phyloP scores from a whole-genome alignment of 2,113 vertebrate genomes.

The Nannobrachium achirus region DNA sequence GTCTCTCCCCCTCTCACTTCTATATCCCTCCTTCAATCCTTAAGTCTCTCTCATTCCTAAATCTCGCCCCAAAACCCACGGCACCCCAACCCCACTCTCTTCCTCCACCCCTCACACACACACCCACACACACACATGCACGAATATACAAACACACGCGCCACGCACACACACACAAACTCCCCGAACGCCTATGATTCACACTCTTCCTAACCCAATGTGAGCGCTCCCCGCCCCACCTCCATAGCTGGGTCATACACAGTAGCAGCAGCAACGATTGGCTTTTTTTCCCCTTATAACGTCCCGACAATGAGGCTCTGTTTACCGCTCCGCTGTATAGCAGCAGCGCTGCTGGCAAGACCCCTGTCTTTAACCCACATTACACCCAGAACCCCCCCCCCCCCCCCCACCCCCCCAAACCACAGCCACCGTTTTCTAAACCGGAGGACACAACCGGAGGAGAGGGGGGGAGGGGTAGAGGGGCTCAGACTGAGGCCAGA shows the following conservation, averaged over 20 bases:
- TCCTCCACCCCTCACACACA: slow-evolving; percentile 38
- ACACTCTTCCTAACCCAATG: slow-evolving; percentile 61
- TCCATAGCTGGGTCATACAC: slow-evolving; percentile 69
- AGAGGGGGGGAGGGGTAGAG: slow-evolving; percentile 24
- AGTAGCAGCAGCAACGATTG: slow-evolving; percentile 64
- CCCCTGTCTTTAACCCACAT: slow-evolving; percentile 70
- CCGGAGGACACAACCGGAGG: slow-evolving; percentile 52
- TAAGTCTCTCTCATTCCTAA: too few relatives aligned
- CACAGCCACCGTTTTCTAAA: slow-evolving; percentile 73
- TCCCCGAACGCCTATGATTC: slow-evolving; percentile 69
- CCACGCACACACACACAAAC: slow-evolving; percentile 53
- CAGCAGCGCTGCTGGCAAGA: slow-evolving; percentile 66
- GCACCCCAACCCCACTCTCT: slow-evolving; percentile 33
- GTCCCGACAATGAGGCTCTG: slow-evolving; percentile 79
- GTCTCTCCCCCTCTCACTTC: slow-evolving; percentile 19
- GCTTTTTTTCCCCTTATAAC: slow-evolving; percentile 49
- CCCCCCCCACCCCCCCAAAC: too few relatives aligned
- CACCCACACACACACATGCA: too few relatives aligned
- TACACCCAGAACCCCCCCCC: slow-evolving; percentile 55
- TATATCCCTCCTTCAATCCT: not conserved
- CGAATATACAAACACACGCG: too few relatives aligned
- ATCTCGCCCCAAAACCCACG: too few relatives aligned
- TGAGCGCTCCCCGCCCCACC: slow-evolving; percentile 34
- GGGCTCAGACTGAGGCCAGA: slow-evolving; percentile 54
- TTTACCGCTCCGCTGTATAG: slow-evolving; percentile 68